phyloP scores from a whole-genome alignment of 2,113 vertebrate species.

The Picathartes gymnocephalus region DNA sequence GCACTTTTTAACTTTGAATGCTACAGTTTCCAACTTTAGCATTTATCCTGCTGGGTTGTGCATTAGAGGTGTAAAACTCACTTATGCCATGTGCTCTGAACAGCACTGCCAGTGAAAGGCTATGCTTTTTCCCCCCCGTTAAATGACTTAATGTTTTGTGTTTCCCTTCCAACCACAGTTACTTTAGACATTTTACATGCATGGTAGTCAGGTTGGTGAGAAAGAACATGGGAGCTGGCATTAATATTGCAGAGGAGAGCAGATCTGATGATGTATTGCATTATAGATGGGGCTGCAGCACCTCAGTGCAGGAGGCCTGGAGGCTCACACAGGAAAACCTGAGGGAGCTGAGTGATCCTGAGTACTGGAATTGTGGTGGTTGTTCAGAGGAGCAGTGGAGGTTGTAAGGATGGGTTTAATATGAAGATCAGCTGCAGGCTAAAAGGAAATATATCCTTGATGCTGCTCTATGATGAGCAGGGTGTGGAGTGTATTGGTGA shows the following conservation, averaged over 20 bases:
- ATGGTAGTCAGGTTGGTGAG: neutral
- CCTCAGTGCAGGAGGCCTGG: neutral
- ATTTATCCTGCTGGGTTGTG: neutral
- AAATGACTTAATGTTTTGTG: conserved; percentile 6
- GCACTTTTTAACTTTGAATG: neutral
- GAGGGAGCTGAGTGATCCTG: neutral
- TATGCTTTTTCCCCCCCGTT: neutral
- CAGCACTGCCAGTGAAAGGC: neutral
- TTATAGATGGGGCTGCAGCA: neutral
- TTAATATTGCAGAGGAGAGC: conserved; percentile 20
- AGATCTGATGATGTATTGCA: neutral
- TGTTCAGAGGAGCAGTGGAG: neutral
- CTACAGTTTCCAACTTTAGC: neutral
- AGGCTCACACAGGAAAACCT: neutral
- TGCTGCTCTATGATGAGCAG: neutral
- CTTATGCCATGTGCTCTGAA: neutral
- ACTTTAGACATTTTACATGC: neutral
- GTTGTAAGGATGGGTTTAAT: neutral
- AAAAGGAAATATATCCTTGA: neutral
- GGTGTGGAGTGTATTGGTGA: neutral
- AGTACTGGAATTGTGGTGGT: neutral
- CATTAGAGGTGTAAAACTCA: neutral
- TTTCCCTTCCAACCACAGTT: neutral
- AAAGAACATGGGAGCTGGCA: neutral
- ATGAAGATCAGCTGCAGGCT: neutral